Percentiles rank a stretch among this genome's conserved stretches.
Evolutionary conservation across 92 coral and sea anemone species (phyloP).

Genomic region (Phenganax marumi): DNA sequence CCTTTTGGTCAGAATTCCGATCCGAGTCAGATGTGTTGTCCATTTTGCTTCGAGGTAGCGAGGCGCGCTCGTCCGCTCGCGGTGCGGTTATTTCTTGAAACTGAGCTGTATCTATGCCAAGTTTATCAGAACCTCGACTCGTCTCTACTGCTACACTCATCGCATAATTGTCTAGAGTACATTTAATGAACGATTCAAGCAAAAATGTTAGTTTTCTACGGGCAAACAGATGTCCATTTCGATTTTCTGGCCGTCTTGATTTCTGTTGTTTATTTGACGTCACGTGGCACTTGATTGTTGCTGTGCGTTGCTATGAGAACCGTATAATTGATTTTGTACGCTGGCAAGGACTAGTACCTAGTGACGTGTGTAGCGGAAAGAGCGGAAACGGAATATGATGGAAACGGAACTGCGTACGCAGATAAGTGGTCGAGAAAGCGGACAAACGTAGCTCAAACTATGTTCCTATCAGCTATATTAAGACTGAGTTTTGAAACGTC

Average conservation of each 20-base stretch:
- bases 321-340: background rate
- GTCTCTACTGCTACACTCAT: slow-evolving; percentile 27
- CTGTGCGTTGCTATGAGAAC: slow-evolving; percentile 28
- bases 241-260: background rate
- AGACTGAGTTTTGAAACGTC: no score
- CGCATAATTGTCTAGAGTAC: slow-evolving; percentile 13
- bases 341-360: background rate
- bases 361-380: background rate
- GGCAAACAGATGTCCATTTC: background rate
- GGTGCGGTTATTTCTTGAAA: slow-evolving; percentile 33
- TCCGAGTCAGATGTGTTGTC: background rate
- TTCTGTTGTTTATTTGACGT: slow-evolving; percentile 28
- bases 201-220: background rate
- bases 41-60: background rate
- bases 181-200: background rate
- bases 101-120: background rate
- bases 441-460: no score
- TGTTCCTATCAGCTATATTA: no score
- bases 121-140: slow-evolving; percentile 28
- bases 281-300: slow-evolving; percentile 36
- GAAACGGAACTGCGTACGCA: background rate
- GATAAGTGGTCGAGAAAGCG: background rate
- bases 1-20: slow-evolving; percentile 8
- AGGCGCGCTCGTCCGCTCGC: slow-evolving; percentile 20
- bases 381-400: background rate